Conservation (phyloP, 2,888 invertebrate species). For the Dioctria linearis region DNA sequence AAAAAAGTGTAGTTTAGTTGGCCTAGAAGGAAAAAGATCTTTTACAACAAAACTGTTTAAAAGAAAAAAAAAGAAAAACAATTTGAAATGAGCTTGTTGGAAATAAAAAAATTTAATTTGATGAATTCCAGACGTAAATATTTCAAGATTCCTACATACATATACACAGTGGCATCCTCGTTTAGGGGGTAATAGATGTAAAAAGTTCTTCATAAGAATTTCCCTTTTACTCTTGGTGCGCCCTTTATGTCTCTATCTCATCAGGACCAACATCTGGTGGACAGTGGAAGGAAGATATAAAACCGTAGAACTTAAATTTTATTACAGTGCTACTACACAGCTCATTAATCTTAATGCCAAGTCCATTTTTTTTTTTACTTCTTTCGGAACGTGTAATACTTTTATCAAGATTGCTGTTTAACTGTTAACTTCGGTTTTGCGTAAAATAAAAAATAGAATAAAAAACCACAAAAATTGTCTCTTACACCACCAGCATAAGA, state of each 20-base stretch:
- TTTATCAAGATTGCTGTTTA: constrained; percentile 2
- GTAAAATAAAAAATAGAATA: background rate
- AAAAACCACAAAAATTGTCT: too few relatives aligned
- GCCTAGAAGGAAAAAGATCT: background rate
- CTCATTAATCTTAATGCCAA: constrained; percentile 34
- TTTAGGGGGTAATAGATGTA: constrained; percentile 1
- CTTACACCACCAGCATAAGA: too few relatives aligned
- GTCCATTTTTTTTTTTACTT: background rate
- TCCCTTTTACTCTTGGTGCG: background rate
- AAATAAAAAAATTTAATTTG: constrained; percentile 3
- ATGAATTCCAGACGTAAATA: constrained; percentile 14
- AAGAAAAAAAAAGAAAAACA: too few relatives aligned
- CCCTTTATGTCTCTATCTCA: background rate
- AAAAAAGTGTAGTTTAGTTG: background rate
- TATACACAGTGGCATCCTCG: background rate
- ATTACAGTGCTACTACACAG: constrained; percentile 8
- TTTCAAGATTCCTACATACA: constrained; percentile 8
- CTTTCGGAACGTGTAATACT: background rate
- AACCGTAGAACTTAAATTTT: constrained; percentile 2
- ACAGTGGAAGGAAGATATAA: too few relatives aligned
- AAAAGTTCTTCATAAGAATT: constrained; percentile 7
- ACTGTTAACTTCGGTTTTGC: background rate
- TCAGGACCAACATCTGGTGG: too few relatives aligned
- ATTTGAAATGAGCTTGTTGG: too few relatives aligned
- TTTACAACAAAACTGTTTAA: too few relatives aligned